Base-by-base conservation (phyloP, 1,140 invertebrate genomes). In the Maconellicoccus hirsutus region DNA sequence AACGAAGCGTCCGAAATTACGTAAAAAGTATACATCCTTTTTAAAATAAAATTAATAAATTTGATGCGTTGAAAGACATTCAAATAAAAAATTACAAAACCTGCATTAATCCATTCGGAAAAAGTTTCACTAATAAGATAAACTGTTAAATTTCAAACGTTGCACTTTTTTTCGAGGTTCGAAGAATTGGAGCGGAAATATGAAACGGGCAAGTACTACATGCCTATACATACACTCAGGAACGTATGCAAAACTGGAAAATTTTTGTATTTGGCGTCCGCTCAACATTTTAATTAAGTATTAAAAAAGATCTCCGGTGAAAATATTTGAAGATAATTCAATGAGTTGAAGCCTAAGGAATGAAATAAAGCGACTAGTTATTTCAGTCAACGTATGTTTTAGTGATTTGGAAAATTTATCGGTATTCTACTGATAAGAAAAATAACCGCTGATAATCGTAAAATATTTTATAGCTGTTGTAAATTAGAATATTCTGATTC, bases 401-500 rank as follows among this genome's bases (percentile, higher is more conserved):
- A 4, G 16, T 3, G 12, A 6, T 33, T 33, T 33, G 29, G 29
- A 12, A 33, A 33, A 14, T 52, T 19, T 14, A 16, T 52, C 42
- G n/a, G 42, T 16, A 19, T 52, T 2, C 42, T 52, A 52, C n/a
- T 8, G 42, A 19, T 16, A 52, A 52, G n/a, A 52, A 52, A 16
- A 52, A 52, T 19, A 19, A 52, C 10, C 12, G n/a, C 42, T 52
- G 42, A 14, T 3, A 52, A 52, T 52, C 42, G 42, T 52, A 52
- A 52, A 52, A 52, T 6, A 3, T 16, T 52, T 52, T 52, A 52
- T 52, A 52, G 42, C 42, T 8, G 42, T 52, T 16, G 42, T 52
- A 52, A 52, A 52, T 52, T 52, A 52, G n/a, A 52, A 52, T 52
- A 52, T 52, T 52, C 42, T 52, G 42, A 52, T 52, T 52, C 42